Base-by-base conservation (phyloP, 2,888 invertebrate genomes). In the Watsonalla binaria region DNA sequence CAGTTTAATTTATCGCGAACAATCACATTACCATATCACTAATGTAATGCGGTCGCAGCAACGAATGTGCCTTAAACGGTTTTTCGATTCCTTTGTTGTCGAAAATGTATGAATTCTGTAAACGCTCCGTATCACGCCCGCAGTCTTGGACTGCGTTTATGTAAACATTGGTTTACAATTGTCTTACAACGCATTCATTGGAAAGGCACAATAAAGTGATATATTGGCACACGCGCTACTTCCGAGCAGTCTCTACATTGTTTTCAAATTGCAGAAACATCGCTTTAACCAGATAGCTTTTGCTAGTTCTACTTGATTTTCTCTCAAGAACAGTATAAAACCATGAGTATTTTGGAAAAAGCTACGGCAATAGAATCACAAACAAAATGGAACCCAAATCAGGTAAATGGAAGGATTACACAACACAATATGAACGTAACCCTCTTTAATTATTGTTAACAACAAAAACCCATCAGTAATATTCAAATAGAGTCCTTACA, bases 1-100 rank as follows among this genome's bases (percentile, higher is more conserved):
- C 78, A 73, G 76, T 82, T 83, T 87, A 89, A 90, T 90, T 86
- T 86, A 87, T 87, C 81, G 82, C 79, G 74, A 84, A 89, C 88
- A 89, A 87, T 86, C 87, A 86, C 88, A 90, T 90, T 90, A 90
- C 86, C 89, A 90, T 90, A 90, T 86, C 85, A 86, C 85, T 85
- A 86, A 86, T 84, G 84, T 84, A 84, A 89, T 82, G 83, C 83
- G 80, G 78, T 75, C 79, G 82, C 80, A 86, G 83, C 82, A 80
- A 80, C 71, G 78, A 82, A 78, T 86, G 80, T 73, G 71, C 85
- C 87, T 87, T 89, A 89, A 89, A 89, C 83, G 87, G 84, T 84
- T 82, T 84, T 82, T 81, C 80, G 79, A 84, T 74, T 78, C 88
- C 84, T 89, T 90, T 90, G 90, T 90, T 85, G 73, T 76, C 74